These are phyloP conservation scores for Hylyphantes graminicola DNA, from an alignment of 1,140 invertebrate species.

Conservation along the genomic window DNA sequence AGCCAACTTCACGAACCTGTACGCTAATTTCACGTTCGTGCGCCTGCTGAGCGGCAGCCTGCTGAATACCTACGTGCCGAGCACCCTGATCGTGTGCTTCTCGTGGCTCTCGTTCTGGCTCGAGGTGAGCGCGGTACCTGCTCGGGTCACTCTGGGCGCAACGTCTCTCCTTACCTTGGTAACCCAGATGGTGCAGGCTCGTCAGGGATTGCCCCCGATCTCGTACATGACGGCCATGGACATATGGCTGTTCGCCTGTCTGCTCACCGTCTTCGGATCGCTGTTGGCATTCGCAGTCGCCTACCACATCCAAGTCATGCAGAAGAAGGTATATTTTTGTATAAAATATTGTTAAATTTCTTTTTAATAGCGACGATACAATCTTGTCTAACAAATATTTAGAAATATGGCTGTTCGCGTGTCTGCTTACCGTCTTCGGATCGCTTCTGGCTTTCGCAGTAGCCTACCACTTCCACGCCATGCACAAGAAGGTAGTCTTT, in stretches of 20 bases:
- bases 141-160: constrained; percentile 65
- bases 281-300: constrained; percentile 68
- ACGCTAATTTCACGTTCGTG: constrained; percentile 61
- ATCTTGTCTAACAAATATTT: constrained; percentile 3
- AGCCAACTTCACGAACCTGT: constrained; percentile 59
- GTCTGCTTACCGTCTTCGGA: constrained; percentile 68
- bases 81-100: constrained; percentile 59
- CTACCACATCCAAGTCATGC: constrained; percentile 26
- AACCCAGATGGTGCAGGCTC: constrained; percentile 61
- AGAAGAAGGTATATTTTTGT: constrained; percentile 1
- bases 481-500: constrained; percentile 9
- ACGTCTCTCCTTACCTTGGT: constrained; percentile 63
- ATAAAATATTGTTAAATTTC: no score
- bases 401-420: constrained; percentile 64
- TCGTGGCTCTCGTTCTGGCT: constrained; percentile 68
- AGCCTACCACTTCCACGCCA: constrained; percentile 59
- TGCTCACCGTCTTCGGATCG: constrained; percentile 68
- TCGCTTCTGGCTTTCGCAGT: constrained; percentile 67
- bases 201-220: constrained; percentile 53
- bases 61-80: constrained; percentile 62
- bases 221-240: constrained; percentile 64
- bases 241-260: constrained; percentile 64
- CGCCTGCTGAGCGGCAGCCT: constrained; percentile 58
- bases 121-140: constrained; percentile 67
- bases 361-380: no score